Evolutionary conservation across 2,113 vertebrate genomes (phyloP), one percentile per base, ranked within the genome.

Genomic region (Hipposideros armiger): DNA sequence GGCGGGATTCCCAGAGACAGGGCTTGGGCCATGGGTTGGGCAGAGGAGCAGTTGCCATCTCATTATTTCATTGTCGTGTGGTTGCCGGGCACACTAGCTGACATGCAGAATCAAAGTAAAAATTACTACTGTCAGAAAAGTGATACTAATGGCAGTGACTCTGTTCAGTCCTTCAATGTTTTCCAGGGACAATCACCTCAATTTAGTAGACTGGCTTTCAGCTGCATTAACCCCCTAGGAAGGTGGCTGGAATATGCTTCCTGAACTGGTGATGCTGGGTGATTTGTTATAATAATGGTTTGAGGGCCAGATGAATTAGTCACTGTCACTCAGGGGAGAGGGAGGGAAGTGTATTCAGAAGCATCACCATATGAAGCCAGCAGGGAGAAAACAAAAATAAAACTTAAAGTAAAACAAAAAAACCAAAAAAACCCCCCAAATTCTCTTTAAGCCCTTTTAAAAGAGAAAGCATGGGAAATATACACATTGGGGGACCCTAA

Each of bases 251-350:
- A 76, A 73, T 77, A 36, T 88, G 66, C 15, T 90, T 88, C 64
- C 67, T 26, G 20, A 95, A 67, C 67, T 62, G 73, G 58, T 45
- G 28, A 84, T 0, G 2, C 22, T 66, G 73, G 60, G 62, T 83
- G 67, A 96, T 97, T 91, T 95, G 87, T 94, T 97, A 67, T 77
- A 94, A 81, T 95, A 95, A 95, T 77, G 58, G 81, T 69, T 83
- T 87, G 69, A 94, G 90, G 70, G 88, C 42, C 60, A 92, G 88
- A 95, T 76, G 54, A 97, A 97, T 97, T 94, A 97, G 73, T 96
- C 82, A 91, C 73, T 95, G 78, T 86, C 94, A 83, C 22, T 90
- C 1, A 32, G 80, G 47, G 47, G 40, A 66, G 15, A 66, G n/a
- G 47, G 73, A 87, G 36, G 50, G 81, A 83, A 72, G 26, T 67